Base-by-base conservation (phyloP, 2,113 vertebrate genomes). In the Perca fluviatilis region DNA sequence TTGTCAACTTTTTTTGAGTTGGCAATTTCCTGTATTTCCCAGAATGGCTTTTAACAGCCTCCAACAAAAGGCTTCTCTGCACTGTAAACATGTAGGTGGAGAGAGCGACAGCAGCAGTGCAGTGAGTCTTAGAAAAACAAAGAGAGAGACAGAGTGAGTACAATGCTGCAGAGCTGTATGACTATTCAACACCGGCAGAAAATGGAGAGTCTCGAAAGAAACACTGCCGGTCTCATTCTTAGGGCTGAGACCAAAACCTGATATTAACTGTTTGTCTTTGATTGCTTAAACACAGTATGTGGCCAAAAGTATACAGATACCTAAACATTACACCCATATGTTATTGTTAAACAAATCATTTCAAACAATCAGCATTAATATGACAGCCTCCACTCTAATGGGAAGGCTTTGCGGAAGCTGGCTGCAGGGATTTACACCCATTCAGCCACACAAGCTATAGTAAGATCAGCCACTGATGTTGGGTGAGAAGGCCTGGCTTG, bases 41-140 rank as follows among this genome's bases (percentile, higher is more conserved):
- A 85, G 58, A 86, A 74, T 85, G 80, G 74, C 87, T 85, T 90
- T 90, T 86, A 76, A 82, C 79, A 77, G 78, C 73, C 66, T 80
- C 49, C 27, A 67, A 79, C 75, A 69, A 88, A 87, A 79, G 63
- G 65, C 58, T 62, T 79, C 46, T 82, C 75, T 62, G 75, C 30
- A 49, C 80, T 88, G 85, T 83, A 86, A 90, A 90, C 83, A 86
- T 63, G 80, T 81, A 76, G 78, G 80, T 75, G 86, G 80, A 21
- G 68, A 81, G 54, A 86, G 81, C 30, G 18, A 63, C 84, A 61
- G 74, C 83, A 76, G 61, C 23, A 36, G 62, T 51, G 43, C 68
- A 74, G 27, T 1, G 51, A 80, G 61, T 60, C 47, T 47, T 67
- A 73, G 50, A 54, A 36, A 83, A 69, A 25, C 36, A 40, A 18